Evolutionary conservation across 2,113 vertebrate genomes (phyloP).

Genomic region (Erythrolamprus reginae): DNA sequence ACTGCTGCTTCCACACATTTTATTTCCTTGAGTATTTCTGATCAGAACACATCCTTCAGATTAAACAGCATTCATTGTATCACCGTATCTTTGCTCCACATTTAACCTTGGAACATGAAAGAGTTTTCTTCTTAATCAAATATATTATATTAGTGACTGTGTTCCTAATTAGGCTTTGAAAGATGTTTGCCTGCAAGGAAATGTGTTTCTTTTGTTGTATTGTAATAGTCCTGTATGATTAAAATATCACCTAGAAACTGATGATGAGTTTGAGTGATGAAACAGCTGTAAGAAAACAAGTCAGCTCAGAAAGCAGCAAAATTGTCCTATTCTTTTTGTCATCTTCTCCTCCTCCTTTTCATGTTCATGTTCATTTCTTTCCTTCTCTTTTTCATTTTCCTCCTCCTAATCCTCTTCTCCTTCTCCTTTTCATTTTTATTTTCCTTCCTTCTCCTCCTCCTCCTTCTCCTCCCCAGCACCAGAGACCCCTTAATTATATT

Average conservation of each 20-base stretch:
- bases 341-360: too few species aligned
- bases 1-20: slow-evolving; percentile 25
- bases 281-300: too few species aligned
- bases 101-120: slow-evolving; percentile 28
- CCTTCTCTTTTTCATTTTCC: too few species aligned
- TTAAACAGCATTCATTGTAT: slow-evolving; percentile 32
- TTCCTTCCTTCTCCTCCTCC: too few species aligned
- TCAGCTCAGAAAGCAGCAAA: too few species aligned
- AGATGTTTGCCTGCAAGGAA: slow-evolving; percentile 10
- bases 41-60: slow-evolving; percentile 21
- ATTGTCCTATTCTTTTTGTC: too few species aligned
- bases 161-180: slow-evolving; percentile 34
- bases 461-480: too few species aligned
- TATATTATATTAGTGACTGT: slow-evolving; percentile 26
- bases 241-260: background rate
- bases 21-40: slow-evolving; percentile 15
- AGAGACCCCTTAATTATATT: background rate
- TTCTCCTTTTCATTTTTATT: too few species aligned
- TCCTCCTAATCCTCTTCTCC: too few species aligned
- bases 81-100: slow-evolving; percentile 32
- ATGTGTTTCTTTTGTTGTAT: slow-evolving; percentile 24
- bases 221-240: background rate
- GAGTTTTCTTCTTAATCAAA: slow-evolving; percentile 14
- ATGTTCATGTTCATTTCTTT: too few species aligned
- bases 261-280: too few species aligned